A percentile compares a stretch with the other conserved stretches of the same genome.
These are phyloP conservation scores for Propsilocerus akamusi DNA, from an alignment of 1,140 invertebrate genomes.

Conservation along the genomic window DNA sequence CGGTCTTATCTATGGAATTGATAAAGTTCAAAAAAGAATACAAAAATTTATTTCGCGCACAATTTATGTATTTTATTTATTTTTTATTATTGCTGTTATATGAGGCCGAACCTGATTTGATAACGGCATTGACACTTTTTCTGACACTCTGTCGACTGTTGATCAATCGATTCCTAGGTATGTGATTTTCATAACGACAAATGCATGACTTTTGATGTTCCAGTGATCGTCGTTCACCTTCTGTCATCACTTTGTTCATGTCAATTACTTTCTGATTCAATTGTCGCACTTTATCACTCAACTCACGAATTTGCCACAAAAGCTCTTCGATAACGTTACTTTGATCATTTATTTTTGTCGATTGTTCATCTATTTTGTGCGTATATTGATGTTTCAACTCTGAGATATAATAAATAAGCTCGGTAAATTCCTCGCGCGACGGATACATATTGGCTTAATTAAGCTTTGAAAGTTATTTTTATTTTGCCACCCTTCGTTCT, in stretches of 20 bases:
- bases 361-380: slow-evolving; percentile 2
- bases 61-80: background rate
- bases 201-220: background rate
- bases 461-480: background rate
- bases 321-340: slow-evolving; percentile 2
- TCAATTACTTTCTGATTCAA: background rate
- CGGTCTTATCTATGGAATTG: background rate
- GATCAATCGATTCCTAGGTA: background rate
- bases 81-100: too few relatives aligned
- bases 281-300: slow-evolving; percentile 3
- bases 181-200: background rate
- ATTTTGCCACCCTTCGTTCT: background rate
- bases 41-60: background rate
- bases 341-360: background rate
- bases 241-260: background rate
- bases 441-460: background rate
- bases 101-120: too few relatives aligned
- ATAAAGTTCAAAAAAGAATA: background rate
- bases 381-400: background rate
- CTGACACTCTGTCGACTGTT: background rate
- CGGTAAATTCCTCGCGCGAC: background rate
- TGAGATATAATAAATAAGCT: background rate
- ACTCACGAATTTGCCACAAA: slow-evolving; percentile 3
- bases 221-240: background rate
- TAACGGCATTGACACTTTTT: background rate